phyloP scores from a whole-genome alignment of 2,113 vertebrate genomes.

The Trematomus loennbergii region DNA sequence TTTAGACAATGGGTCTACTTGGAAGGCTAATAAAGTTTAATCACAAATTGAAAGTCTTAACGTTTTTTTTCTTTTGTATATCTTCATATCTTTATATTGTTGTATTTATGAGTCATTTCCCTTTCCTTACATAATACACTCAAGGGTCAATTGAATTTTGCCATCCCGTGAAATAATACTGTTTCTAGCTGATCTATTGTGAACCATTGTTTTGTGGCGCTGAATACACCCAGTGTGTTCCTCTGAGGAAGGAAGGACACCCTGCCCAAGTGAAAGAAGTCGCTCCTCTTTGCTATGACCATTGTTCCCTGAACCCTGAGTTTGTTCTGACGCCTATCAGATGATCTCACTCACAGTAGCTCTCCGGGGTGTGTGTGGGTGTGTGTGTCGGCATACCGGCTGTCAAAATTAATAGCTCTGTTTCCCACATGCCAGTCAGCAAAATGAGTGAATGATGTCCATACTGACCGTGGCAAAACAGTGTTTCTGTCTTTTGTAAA shows the following conservation, averaged over 20 bases:
- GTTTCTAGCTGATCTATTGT: slow-evolving; percentile 69
- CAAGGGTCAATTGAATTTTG: slow-evolving; percentile 64
- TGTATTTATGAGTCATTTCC: slow-evolving; percentile 30
- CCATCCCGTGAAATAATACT: slow-evolving; percentile 69
- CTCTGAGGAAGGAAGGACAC: slow-evolving; percentile 83
- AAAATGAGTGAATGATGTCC: not conserved
- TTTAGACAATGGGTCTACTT: too few species aligned
- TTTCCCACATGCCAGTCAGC: slow-evolving; percentile 15
- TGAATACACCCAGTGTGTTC: slow-evolving; percentile 80
- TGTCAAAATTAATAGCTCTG: slow-evolving; percentile 15
- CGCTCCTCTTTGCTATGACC: slow-evolving; percentile 70
- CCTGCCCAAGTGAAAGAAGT: slow-evolving; percentile 76
- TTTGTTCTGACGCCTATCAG: slow-evolving; percentile 60
- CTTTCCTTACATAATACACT: slow-evolving; percentile 38
- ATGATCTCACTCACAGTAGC: slow-evolving; percentile 53
- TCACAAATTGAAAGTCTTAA: too few species aligned
- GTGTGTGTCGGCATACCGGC: not conserved
- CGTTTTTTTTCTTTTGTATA: not conserved
- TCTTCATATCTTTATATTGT: slow-evolving; percentile 24
- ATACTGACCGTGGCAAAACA: too few species aligned
- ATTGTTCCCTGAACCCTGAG: slow-evolving; percentile 72
- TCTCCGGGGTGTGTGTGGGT: not conserved
- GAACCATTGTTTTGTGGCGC: slow-evolving; percentile 65
- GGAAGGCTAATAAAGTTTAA: too few species aligned
- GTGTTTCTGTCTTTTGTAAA: too few species aligned